These are phyloP conservation scores for Melanogrammus aeglefinus DNA, from an alignment of 2,797 vertebrate genomes.

Conservation along the genomic window DNA sequence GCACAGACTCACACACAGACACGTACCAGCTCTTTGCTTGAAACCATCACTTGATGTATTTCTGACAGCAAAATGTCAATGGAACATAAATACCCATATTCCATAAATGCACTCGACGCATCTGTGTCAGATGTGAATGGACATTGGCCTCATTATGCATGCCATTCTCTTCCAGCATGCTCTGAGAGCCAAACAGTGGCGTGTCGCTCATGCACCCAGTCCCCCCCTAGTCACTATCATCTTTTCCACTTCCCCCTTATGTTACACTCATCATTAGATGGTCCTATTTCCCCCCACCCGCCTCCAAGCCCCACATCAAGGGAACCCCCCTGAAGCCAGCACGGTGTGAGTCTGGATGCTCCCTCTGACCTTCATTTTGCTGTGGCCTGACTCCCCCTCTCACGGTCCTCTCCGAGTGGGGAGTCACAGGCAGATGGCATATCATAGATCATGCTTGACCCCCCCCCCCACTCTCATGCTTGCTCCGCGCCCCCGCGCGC, in stretches of 20 bases:
- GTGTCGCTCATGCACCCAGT: conserved; percentile 67
- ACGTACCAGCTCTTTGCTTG: no score
- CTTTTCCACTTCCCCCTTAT: conserved; percentile 62
- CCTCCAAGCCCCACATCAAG: conserved; percentile 45
- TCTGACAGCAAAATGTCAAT: neutral
- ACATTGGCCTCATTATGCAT: conserved; percentile 13
- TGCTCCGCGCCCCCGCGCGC: no score
- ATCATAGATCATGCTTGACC: conserved; percentile 73
- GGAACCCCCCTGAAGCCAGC: conserved; percentile 38
- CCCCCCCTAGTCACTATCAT: conserved; percentile 54
- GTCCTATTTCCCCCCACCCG: conserved; percentile 18
- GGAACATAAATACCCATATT: neutral
- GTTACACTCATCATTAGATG: conserved; percentile 31
- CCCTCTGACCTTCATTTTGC: conserved; percentile 70
- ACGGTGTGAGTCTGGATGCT: conserved; percentile 56
- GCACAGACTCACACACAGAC: neutral
- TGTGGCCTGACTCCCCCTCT: conserved; percentile 31
- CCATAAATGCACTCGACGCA: neutral
- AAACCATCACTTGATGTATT: neutral
- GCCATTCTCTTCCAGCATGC: conserved; percentile 53
- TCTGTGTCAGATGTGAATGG: conserved; percentile 9
- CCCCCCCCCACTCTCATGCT: no score
- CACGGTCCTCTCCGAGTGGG: conserved; percentile 61
- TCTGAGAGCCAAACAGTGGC: conserved; percentile 48
- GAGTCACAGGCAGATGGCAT: conserved; percentile 72